A percentile compares a stretch with the other conserved stretches of the same genome.
Conservation (phyloP, 2,888 invertebrate genomes). For the Synanthedon tipuliformis region DNA sequence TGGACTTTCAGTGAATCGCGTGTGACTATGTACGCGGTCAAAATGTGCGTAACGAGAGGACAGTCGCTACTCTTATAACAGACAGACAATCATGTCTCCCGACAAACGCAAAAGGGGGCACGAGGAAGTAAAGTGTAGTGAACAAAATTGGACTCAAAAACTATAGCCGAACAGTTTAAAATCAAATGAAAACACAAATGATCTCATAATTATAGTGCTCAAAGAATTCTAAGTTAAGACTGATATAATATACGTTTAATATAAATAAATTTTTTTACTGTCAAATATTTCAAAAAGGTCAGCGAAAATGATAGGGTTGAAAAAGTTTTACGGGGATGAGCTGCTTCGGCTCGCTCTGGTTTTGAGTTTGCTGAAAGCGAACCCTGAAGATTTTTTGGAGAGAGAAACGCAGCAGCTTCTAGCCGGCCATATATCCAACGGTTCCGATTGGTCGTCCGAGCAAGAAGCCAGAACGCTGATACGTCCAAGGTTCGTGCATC, state of each 20-base stretch:
- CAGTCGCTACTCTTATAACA: background rate
- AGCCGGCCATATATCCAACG: conserved; percentile 72
- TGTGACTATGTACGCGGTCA: conserved; percentile 26
- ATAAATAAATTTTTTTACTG: conserved; percentile 19
- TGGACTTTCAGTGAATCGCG: conserved; percentile 20
- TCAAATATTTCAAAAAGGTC: conserved; percentile 6
- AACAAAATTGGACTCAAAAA: conserved; percentile 24
- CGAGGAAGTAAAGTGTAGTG: conserved; percentile 20
- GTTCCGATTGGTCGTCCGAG: conserved; percentile 76
- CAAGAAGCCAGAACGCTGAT: conserved; percentile 68
- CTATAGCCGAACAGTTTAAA: conserved; percentile 13
- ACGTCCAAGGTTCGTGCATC: conserved; percentile 74
- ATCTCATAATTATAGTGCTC: conserved; percentile 60
- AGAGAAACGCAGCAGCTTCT: conserved; percentile 64
- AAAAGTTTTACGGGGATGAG: conserved; percentile 86
- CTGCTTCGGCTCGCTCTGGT: conserved; percentile 84
- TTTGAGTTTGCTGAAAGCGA: conserved; percentile 81
- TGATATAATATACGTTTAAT: background rate
- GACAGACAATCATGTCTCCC: conserved; percentile 30
- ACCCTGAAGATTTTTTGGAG: conserved; percentile 77
- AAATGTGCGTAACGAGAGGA: background rate
- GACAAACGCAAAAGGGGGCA: conserved; percentile 56
- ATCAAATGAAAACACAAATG: conserved; percentile 12
- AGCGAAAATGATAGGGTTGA: conserved; percentile 78
- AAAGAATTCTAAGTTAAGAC: conserved; percentile 22